A percentile compares a stretch with the other conserved stretches of the same genome.
These are phyloP conservation scores for Piprites chloris DNA, from an alignment of 2,113 vertebrate genomes.

Conservation along the genomic window DNA sequence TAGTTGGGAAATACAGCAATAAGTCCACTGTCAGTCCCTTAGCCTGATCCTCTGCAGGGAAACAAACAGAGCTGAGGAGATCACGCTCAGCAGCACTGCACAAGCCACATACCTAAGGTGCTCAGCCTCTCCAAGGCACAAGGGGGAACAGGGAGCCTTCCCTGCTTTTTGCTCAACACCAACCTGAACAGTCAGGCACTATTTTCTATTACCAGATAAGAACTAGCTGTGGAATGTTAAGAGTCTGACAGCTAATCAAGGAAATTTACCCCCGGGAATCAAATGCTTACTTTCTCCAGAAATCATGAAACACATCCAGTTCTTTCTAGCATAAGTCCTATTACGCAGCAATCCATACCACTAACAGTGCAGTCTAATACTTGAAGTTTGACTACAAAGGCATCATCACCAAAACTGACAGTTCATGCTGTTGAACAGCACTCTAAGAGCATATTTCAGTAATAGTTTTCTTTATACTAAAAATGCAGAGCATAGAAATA, in stretches of 20 bases:
- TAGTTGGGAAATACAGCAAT: not conserved
- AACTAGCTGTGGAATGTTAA: not conserved
- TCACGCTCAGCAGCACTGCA: not conserved
- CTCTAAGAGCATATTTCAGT: not conserved
- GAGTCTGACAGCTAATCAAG: not conserved
- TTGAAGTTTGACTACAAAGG: not conserved
- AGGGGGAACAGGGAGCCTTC: not conserved
- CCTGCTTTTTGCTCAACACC: not conserved
- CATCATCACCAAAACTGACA: rapidly evolving
- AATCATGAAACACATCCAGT: not conserved
- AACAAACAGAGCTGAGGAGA: not conserved
- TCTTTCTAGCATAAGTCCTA: not conserved
- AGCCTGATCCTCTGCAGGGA: not conserved
- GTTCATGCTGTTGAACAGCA: not conserved
- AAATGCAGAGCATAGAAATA: not conserved
- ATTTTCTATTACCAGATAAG: not conserved
- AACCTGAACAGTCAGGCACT: not conserved
- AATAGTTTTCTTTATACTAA: not conserved
- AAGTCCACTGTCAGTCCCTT: not conserved
- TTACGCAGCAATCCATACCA: not conserved
- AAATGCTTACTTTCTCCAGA: not conserved
- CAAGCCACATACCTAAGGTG: not conserved
- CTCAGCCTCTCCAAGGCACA: not conserved
- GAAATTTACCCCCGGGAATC: not conserved
- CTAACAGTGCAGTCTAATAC: not conserved